phyloP scores from a whole-genome alignment of 2,113 vertebrate genomes.

The Alexandromys fortis region DNA sequence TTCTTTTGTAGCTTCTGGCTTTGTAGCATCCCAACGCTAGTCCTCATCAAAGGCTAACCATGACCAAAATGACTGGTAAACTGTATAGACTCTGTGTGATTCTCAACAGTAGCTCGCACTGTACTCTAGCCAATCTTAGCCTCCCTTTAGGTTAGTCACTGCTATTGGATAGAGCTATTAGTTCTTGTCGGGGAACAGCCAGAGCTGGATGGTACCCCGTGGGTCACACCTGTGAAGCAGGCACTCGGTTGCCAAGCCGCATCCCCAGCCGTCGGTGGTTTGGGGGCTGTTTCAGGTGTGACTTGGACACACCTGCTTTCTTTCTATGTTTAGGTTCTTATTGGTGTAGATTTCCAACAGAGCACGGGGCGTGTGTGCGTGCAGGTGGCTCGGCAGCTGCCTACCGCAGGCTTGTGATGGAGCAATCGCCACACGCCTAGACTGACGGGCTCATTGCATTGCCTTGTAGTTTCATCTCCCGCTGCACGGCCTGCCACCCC shows the following conservation, averaged over 20 bases:
- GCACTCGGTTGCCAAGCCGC: not conserved
- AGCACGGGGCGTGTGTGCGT: not conserved
- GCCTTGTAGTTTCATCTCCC: not conserved
- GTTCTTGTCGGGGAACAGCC: not conserved
- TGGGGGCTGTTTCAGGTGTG: constrained; percentile 1
- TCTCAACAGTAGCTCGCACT: not conserved
- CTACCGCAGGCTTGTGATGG: not conserved
- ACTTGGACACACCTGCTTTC: not conserved
- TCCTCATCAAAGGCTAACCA: not conserved
- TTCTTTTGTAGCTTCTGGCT: not conserved
- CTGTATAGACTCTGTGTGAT: not conserved
- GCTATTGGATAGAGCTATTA: not conserved
- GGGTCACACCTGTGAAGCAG: not conserved
- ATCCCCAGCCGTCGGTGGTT: not conserved
- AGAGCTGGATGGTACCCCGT: not conserved
- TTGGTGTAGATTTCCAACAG: not conserved
- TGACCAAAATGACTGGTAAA: not conserved
- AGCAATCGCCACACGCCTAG: constrained; percentile 20
- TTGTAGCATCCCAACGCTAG: not conserved
- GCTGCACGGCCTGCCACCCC: not conserved
- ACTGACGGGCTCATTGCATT: not conserved
- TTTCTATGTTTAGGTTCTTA: constrained; percentile 22
- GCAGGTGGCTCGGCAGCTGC: constrained; percentile 38
- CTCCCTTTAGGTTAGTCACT: not conserved
- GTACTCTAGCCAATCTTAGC: not conserved